Conservation (phyloP, 2,113 vertebrate genomes). For the Pituophis catenifer region DNA sequence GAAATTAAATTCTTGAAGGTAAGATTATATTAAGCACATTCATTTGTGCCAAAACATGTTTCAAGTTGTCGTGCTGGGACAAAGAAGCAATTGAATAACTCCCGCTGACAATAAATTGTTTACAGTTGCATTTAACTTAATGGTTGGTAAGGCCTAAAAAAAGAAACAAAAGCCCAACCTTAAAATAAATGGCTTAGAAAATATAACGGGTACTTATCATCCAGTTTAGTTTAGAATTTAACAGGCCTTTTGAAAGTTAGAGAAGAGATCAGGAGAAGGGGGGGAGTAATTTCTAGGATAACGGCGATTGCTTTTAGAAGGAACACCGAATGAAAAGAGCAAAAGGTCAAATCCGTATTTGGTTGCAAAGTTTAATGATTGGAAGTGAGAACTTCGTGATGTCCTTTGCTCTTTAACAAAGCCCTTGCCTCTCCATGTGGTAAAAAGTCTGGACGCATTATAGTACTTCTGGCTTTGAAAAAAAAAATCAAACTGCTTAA, state of each 20-base stretch:
- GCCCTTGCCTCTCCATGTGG: not conserved
- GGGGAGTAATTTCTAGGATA: not conserved
- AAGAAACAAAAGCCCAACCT: not conserved
- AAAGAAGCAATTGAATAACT: not conserved
- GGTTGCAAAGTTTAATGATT: not conserved
- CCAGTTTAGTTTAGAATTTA: not conserved
- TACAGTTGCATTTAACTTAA: conserved; percentile 9
- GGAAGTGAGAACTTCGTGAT: not conserved
- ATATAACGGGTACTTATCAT: not conserved
- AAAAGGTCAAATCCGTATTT: not conserved
- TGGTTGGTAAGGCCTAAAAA: conserved; percentile 4
- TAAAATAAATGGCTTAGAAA: not conserved
- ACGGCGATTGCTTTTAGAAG: not conserved
- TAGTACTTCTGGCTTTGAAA: not conserved
- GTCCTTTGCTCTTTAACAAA: not conserved
- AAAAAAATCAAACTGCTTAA: not conserved
- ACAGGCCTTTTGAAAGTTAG: not conserved
- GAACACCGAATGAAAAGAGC: not conserved
- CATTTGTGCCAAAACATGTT: not conserved
- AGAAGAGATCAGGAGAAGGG: not conserved
- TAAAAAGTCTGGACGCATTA: not conserved
- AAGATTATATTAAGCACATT: not conserved
- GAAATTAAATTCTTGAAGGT: not conserved
- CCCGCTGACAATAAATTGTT: conserved; percentile 6
- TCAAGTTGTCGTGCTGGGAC: not conserved